Conservation (phyloP, 2,797 vertebrate species). For the Cyclura pinguis region DNA sequence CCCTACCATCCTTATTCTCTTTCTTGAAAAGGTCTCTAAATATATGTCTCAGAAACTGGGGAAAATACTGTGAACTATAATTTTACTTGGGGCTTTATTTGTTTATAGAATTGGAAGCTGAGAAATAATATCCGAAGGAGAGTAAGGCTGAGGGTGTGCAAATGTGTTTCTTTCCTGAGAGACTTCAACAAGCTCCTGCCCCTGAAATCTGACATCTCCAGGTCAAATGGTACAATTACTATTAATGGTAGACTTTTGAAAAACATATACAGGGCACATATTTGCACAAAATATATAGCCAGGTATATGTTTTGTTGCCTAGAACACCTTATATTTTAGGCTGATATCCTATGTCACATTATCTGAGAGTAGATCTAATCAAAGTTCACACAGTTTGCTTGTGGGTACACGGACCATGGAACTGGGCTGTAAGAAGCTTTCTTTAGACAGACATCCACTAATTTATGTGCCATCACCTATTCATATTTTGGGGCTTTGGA, state of each 20-base stretch:
- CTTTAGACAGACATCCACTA: not conserved
- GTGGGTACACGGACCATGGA: not conserved
- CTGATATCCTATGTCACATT: not conserved
- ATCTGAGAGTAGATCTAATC: not conserved
- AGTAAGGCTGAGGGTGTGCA: not conserved
- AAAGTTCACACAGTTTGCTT: not conserved
- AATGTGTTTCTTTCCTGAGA: not conserved
- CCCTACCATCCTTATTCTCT: not conserved
- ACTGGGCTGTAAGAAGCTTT: not conserved
- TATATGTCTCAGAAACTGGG: not conserved
- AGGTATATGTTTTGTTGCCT: not conserved
- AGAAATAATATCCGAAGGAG: not conserved
- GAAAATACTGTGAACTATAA: not conserved
- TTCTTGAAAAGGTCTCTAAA: not conserved
- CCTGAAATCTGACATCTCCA: not conserved
- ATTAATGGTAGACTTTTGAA: not conserved
- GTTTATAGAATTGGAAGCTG: not conserved
- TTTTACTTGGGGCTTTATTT: not conserved
- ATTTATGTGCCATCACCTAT: not conserved
- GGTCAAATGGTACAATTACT: not conserved
- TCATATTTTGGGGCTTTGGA: conserved; percentile 6
- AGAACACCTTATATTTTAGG: not conserved
- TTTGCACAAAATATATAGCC: conserved; percentile 16
- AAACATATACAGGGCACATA: not conserved
- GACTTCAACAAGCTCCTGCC: not conserved